Evolutionary conservation across 1,140 invertebrate genomes (phyloP).

Genomic region (Drosophila mojavensis): DNA sequence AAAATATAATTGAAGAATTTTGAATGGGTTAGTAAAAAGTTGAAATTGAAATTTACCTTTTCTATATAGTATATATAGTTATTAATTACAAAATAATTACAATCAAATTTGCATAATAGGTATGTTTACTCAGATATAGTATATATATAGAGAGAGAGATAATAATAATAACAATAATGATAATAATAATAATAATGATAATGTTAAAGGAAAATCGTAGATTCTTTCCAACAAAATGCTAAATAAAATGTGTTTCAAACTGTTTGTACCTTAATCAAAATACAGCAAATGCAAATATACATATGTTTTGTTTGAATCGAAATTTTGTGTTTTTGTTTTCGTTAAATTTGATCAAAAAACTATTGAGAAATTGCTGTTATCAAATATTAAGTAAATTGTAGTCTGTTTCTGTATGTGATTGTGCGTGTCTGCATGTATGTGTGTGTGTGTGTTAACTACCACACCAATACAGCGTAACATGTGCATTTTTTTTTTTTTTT

Average conservation of each 20-base stretch:
- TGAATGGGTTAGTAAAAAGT: slow-evolving; percentile 33
- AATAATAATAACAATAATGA: no score
- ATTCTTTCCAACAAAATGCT: slow-evolving; percentile 28
- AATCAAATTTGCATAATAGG: slow-evolving; percentile 46
- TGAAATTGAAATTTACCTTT: slow-evolving; percentile 38
- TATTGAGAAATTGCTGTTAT: slow-evolving; percentile 23
- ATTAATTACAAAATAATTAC: slow-evolving; percentile 42
- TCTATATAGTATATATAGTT: slow-evolving; percentile 26
- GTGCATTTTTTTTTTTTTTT: slow-evolving; percentile 37
- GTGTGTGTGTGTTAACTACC: slow-evolving; percentile 45
- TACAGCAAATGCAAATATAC: slow-evolving; percentile 63
- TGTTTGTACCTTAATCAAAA: slow-evolving; percentile 44
- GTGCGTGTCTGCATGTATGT: slow-evolving; percentile 31
- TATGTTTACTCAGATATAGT: slow-evolving; percentile 41
- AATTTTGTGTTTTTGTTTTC: slow-evolving; percentile 7
- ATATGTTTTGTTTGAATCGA: slow-evolving; percentile 20
- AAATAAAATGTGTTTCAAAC: slow-evolving; percentile 38
- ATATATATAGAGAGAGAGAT: slow-evolving; percentile 10
- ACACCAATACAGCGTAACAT: slow-evolving; percentile 62
- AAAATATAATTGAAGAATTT: slow-evolving; percentile 4
- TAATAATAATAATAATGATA: slow-evolving; percentile 16
- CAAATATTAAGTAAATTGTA: slow-evolving; percentile 1
- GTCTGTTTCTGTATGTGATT: slow-evolving; percentile 8
- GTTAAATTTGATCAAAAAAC: slow-evolving; percentile 32
- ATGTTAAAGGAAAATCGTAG: slow-evolving; percentile 38